These are phyloP conservation scores for Manis pentadactyla DNA, from an alignment of 2,797 vertebrate species.

Conservation along the genomic window DNA sequence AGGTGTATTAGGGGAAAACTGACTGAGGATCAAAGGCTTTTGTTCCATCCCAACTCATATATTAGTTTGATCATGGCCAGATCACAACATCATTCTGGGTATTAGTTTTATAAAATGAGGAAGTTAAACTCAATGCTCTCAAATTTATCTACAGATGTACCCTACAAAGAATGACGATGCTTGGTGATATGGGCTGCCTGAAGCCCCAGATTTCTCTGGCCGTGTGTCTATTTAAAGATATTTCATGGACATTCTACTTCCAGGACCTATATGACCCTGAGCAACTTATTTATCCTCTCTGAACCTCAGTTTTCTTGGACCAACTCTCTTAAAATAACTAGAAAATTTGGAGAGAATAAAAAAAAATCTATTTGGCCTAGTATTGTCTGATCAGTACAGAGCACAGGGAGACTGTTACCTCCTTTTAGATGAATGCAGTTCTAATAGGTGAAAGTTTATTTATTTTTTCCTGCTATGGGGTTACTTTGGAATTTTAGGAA, in stretches of 20 bases:
- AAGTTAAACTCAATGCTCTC: background rate
- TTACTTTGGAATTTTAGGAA: constrained; percentile 11
- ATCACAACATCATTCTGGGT: background rate
- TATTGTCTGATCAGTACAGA: background rate
- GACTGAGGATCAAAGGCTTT: background rate
- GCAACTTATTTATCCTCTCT: background rate
- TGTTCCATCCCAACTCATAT: background rate
- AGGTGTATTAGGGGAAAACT: background rate
- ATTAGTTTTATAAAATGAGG: background rate
- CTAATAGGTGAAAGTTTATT: background rate
- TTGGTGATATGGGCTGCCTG: background rate
- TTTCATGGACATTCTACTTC: background rate
- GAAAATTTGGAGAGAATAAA: background rate
- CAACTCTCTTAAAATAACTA: background rate
- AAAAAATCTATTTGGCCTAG: too few species aligned
- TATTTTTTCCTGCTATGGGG: too few species aligned
- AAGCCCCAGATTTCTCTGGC: background rate
- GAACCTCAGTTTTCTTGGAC: background rate
- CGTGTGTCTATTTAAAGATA: background rate
- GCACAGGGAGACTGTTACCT: background rate
- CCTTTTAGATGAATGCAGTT: background rate
- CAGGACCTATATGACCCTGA: background rate
- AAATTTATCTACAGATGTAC: background rate
- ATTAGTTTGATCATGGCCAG: background rate
- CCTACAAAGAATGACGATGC: background rate